Base-by-base conservation (phyloP, 2,888 invertebrate genomes). In the Dolichomitus sp. region DNA sequence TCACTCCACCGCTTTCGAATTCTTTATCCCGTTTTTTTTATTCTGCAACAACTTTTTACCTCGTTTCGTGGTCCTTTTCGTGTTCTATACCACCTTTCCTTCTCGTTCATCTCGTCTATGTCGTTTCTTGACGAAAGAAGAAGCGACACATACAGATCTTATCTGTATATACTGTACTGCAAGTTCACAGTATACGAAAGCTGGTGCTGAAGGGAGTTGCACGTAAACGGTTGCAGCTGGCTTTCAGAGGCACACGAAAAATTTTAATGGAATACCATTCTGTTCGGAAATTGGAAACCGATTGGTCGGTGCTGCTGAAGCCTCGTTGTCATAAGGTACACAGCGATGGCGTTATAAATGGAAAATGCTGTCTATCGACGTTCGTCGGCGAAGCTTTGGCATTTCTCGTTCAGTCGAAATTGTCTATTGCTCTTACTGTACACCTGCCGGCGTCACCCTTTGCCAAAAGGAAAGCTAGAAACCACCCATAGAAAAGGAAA, bases 201-300 rank as follows among this genome's bases (percentile, higher is more conserved):
- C 61, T 77, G 66, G 19, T 59, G 81, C 75, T 61, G 40, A 77
- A 78, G 84, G 76, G 45, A 65, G 54, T 65, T 57, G 33, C 65
- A 66, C 66, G 77, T 69, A 59, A 61, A 70, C 74, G 81, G 69
- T 42, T 19, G 23, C 59, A 59, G 61, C 45, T 19, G 17, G 59
- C 59, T 70, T 73, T 81, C 72, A 59, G 69, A 12, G 52, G 73
- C 23, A 27, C 63, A 72, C 57, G 76, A 52, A 69, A 84, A 87
- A 89, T 90, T 89, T 90, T 91, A 91, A 92, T 92, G 91, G 91
- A 90, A 90, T 89, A 83, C 90, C 86, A 90, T 91, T 92, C 89
- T 89, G 84, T 84, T 72, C 84, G 88, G 87, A 90, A 90, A 91
- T 91, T 91, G 90, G 87, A 91, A 90, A 90, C 87, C 88, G 90